Percentiles rank a stretch among this genome's conserved stretches.
Evolutionary conservation across 2,113 vertebrate genomes (phyloP).

Genomic region (Tetraodon nigroviridis): DNA sequence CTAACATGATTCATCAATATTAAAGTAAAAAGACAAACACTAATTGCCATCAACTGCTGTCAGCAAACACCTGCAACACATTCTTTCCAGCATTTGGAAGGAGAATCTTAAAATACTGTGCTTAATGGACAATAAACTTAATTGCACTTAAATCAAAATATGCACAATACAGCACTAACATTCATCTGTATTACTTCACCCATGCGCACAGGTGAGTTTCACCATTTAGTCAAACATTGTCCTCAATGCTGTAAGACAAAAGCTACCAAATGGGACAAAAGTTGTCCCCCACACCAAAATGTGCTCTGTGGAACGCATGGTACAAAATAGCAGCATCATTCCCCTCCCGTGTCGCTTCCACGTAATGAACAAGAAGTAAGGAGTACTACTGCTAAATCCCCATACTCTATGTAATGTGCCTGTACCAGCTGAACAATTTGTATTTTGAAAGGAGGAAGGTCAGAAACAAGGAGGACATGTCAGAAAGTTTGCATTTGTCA

Average conservation of each 20-base stretch:
- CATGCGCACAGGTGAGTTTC: conserved; percentile 12
- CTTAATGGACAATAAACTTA: conserved; percentile 32
- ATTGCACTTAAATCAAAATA: conserved; percentile 59
- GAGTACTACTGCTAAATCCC: conserved; percentile 3
- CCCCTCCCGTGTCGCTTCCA: not conserved
- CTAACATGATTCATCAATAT: conserved; percentile 16
- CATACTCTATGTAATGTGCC: not conserved
- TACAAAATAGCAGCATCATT: conserved; percentile 40
- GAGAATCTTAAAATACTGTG: conserved; percentile 29
- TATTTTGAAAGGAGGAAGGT: too few relatives aligned
- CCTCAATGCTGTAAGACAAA: not conserved
- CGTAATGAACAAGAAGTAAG: conserved; percentile 14
- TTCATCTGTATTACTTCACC: conserved; percentile 39
- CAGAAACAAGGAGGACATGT: too few relatives aligned
- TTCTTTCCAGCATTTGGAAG: conserved; percentile 16
- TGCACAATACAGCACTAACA: conserved; percentile 36
- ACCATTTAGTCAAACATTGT: conserved; percentile 11
- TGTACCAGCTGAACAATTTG: too few relatives aligned
- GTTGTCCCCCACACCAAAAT: conserved; percentile 4
- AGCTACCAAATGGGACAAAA: conserved; percentile 9
- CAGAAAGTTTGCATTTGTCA: not conserved
- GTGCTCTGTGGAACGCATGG: conserved; percentile 6
- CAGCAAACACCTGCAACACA: conserved; percentile 20
- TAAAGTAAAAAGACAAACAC: conserved; percentile 20
- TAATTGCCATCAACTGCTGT: conserved; percentile 3